A percentile compares a stretch with the other conserved stretches of the same genome.
These are phyloP conservation scores for Lottia gigantea DNA, from an alignment of 2,888 invertebrate species.

Conservation along the genomic window DNA sequence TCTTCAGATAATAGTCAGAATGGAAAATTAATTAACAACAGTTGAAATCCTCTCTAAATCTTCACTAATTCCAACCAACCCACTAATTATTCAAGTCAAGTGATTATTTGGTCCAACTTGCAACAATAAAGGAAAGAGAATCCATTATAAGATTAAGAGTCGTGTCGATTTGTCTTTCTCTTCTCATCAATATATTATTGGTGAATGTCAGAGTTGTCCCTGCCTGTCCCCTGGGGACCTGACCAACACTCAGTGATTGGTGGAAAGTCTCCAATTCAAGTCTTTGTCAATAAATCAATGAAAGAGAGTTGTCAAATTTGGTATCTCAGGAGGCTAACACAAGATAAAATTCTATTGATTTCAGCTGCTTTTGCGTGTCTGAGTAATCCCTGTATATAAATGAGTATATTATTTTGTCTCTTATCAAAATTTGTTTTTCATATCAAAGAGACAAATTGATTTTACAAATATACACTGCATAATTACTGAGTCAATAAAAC, in stretches of 20 bases:
- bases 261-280: conserved; percentile 16
- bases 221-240: not conserved
- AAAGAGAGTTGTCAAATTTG: not conserved
- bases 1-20: too few relatives aligned
- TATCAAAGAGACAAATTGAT: too few relatives aligned
- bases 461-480: too few relatives aligned
- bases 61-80: too few relatives aligned
- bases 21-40: too few relatives aligned
- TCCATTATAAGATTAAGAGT: conserved; percentile 3
- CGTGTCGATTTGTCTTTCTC: not conserved
- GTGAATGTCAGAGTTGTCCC: not conserved
- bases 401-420: not conserved
- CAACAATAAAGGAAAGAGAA: not conserved
- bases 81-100: too few relatives aligned
- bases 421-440: too few relatives aligned
- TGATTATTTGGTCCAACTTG: too few relatives aligned
- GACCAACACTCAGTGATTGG: not conserved
- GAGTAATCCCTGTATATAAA: not conserved
- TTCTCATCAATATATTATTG: conserved; percentile 7
- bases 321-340: not conserved
- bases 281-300: conserved; percentile 33
- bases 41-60: too few relatives aligned
- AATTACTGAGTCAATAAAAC: too few relatives aligned
- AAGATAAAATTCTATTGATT: conserved; percentile 1
- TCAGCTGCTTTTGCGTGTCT: too few relatives aligned